A percentile compares a stretch with the other conserved stretches of the same genome.
Evolutionary conservation across 1,140 invertebrate genomes (phyloP).

Genomic region (Venturia canescens): DNA sequence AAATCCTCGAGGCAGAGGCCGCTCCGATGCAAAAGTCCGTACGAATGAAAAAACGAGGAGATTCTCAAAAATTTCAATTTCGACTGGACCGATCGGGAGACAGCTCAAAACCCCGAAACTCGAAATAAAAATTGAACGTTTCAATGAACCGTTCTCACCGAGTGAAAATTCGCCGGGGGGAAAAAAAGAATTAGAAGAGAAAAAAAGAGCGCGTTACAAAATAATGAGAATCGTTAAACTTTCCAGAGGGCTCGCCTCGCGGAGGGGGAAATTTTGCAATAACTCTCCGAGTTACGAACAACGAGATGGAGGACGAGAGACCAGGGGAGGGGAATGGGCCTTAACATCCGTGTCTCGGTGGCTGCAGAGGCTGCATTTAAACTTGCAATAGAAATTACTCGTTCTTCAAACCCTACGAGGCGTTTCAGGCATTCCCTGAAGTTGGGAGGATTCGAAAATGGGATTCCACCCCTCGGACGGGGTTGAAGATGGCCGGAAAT

Average conservation of each 20-base stretch:
- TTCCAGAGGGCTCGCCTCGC: conserved; percentile 53
- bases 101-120: too few relatives aligned
- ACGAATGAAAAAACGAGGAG: too few relatives aligned
- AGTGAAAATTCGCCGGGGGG: conserved; percentile 6
- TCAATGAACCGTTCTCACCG: neutral
- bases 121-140: too few relatives aligned
- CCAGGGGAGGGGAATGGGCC: neutral
- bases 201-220: conserved; percentile 61
- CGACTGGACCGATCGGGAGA: too few relatives aligned
- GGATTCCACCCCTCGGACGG: too few relatives aligned
- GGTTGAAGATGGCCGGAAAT: too few relatives aligned
- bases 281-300: neutral
- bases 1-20: too few relatives aligned
- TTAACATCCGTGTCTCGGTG: neutral
- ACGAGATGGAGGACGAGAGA: neutral
- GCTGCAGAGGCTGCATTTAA: neutral
- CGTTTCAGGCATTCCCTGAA: neutral
- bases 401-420: neutral
- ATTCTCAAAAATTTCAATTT: too few relatives aligned
- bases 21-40: too few relatives aligned
- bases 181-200: conserved; percentile 2
- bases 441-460: too few relatives aligned
- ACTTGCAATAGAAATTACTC: neutral
- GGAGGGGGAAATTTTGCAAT: conserved; percentile 61
- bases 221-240: conserved; percentile 71